These are phyloP conservation scores for Coranthus polyacanthus DNA, from an alignment of 2,797 vertebrate genomes.

Conservation along the genomic window DNA sequence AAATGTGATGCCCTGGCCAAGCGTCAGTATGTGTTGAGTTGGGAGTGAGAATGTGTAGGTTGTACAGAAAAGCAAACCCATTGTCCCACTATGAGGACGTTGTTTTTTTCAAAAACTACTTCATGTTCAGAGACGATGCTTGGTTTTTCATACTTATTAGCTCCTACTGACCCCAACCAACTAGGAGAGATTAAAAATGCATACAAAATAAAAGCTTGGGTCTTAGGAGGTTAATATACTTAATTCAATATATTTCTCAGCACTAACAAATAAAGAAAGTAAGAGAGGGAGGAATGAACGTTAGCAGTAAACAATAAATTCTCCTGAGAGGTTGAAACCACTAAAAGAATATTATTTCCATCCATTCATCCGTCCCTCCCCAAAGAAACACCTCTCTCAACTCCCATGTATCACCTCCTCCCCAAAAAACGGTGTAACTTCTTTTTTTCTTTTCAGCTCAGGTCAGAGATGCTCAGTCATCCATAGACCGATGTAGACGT, in stretches of 20 bases:
- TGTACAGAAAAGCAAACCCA: too few species aligned
- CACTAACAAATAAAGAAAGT: constrained; percentile 20
- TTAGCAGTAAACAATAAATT: constrained; percentile 52
- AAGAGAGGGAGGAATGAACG: constrained; percentile 29
- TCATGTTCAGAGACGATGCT: not conserved
- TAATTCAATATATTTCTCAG: too few species aligned
- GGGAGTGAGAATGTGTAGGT: too few species aligned
- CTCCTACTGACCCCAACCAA: not conserved
- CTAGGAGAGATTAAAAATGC: not conserved
- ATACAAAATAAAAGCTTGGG: not conserved
- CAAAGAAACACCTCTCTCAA: constrained; percentile 38
- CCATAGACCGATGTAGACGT: constrained; percentile 42
- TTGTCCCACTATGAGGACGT: too few species aligned
- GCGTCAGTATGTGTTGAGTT: too few species aligned
- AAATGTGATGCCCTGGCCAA: too few species aligned
- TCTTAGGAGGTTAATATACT: not conserved
- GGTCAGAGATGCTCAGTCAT: constrained; percentile 57
- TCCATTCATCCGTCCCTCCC: constrained; percentile 42
- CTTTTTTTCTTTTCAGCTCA: constrained; percentile 50
- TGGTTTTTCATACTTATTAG: not conserved
- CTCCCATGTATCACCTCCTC: constrained; percentile 59
- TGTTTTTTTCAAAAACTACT: too few species aligned
- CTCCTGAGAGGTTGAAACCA: constrained; percentile 47
- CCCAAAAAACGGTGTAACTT: constrained; percentile 42
- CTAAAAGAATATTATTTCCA: constrained; percentile 64